A percentile compares a stretch with the other conserved stretches of the same genome.
Evolutionary conservation across 2,113 vertebrate species (phyloP).

Genomic region (Burhinus oedicnemus): DNA sequence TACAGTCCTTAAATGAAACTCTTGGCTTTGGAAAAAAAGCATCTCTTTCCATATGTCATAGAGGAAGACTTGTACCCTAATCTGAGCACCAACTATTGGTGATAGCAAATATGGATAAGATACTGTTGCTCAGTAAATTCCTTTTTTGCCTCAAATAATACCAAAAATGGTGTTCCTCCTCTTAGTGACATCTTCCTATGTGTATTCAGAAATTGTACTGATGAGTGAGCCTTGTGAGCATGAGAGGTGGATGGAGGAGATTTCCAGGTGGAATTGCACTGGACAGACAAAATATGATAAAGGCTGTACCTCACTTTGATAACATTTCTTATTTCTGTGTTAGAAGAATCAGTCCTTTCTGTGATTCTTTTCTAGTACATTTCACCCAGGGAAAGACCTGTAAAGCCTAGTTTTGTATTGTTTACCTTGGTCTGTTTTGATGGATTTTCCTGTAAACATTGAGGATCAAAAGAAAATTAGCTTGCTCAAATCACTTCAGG

Average conservation of each 20-base stretch:
- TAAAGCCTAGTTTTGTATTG: not conserved
- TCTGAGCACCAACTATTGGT: not conserved
- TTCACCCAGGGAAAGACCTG: not conserved
- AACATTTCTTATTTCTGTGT: not conserved
- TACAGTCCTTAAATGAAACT: not conserved
- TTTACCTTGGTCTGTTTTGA: not conserved
- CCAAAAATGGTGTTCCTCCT: not conserved
- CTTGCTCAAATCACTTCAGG: not conserved
- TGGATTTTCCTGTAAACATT: not conserved
- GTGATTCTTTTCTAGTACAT: not conserved
- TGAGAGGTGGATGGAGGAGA: not conserved
- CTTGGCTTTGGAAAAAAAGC: not conserved
- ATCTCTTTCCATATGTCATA: not conserved
- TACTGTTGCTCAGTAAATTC: not conserved
- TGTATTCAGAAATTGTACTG: not conserved
- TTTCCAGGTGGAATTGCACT: not conserved
- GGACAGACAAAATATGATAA: not conserved
- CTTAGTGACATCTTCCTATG: not conserved
- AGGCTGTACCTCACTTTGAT: not conserved
- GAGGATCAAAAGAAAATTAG: not conserved
- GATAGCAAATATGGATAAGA: not conserved
- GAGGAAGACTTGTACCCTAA: not conserved
- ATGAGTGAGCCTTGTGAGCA: not conserved
- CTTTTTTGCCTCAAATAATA: not conserved
- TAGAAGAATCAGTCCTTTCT: not conserved